Evolutionary conservation across 2,797 vertebrate species (phyloP), one percentile per base, ranked within the genome.

Genomic region (Gobio occitaniae): DNA sequence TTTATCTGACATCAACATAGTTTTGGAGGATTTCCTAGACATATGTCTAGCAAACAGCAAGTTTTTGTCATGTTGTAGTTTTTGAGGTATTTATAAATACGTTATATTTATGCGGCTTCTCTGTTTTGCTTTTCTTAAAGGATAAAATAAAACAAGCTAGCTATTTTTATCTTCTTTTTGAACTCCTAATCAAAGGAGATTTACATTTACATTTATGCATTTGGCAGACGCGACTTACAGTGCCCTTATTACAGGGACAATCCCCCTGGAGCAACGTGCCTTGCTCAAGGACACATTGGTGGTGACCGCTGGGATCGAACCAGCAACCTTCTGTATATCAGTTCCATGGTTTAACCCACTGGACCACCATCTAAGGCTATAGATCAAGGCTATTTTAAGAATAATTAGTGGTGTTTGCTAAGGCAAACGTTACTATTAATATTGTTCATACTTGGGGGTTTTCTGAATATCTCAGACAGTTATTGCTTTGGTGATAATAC

Each of bases 61-160:
- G 44, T 36, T 13, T 68, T 52, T 52, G 29, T 29, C 17, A 21
- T 32, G 61, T 52, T 17, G 15, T 32, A 32, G 41, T 74, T 74
- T 50, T 74, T 74, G 47, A 48, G 2, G 9, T 41, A 50, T 74
- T 50, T 11, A 19, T 52, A 16, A 25, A 32, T 13, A 25, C 44
- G 50, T 68, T 74, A 83, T 78, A 61, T 83, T 69, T 69, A 70
- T 44, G 12, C 9, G 71, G 21, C 72, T 78, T 83, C 74, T 88
- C 59, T 50, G 3, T 74, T 52, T 75, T 63, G 17, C 61, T 78
- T 9, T 80, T 77, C 78, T 70, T 38, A 78, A 82, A 74, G 52
- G 66, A 74, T 63, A 16, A 21, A 86, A 88, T 76, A 25, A 65
- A 71, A 54, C 79, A 70, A 38, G 29, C 52, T 85, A 50, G 17